Percentiles rank a stretch among this genome's conserved stretches.
Conservation (phyloP, 2,797 vertebrate genomes). For the Eupleurogrammus muticus region DNA sequence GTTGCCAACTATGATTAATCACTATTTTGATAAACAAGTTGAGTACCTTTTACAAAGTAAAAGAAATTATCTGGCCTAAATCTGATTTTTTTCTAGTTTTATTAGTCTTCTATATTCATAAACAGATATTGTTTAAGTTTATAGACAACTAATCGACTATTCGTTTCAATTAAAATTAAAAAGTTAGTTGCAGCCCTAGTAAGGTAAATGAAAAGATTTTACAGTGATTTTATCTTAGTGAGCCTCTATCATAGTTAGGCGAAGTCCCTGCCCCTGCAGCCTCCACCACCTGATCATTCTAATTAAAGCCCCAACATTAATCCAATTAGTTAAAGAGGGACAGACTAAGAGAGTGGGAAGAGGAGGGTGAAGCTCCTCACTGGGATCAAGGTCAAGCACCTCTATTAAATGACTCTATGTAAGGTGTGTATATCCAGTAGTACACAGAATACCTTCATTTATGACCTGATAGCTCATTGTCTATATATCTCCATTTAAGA, state of each 20-base stretch:
- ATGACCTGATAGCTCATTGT: neutral
- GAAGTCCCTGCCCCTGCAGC: slow-evolving; percentile 42
- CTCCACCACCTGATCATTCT: slow-evolving; percentile 71
- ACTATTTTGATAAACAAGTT: too few relatives aligned
- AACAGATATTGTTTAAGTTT: too few relatives aligned
- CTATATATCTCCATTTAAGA: neutral
- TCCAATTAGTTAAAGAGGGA: slow-evolving; percentile 78
- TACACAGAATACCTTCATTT: neutral
- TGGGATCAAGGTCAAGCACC: slow-evolving; percentile 55
- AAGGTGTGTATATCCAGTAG: neutral
- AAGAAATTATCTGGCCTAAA: too few relatives aligned
- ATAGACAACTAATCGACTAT: too few relatives aligned
- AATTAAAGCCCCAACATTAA: slow-evolving; percentile 80
- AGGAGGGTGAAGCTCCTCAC: slow-evolving; percentile 25
- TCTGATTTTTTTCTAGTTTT: too few relatives aligned
- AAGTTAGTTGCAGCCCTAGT: too few relatives aligned
- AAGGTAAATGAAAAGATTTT: neutral
- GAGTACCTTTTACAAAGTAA: too few relatives aligned
- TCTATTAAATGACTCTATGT: neutral
- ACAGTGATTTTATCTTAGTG: neutral
- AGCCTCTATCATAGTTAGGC: slow-evolving; percentile 16
- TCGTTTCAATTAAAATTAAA: too few relatives aligned
- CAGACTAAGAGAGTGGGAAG: slow-evolving; percentile 55
- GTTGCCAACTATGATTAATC: too few relatives aligned
- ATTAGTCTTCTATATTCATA: too few relatives aligned